These are phyloP conservation scores for Monodelphis domestica DNA, from an alignment of 2,797 vertebrate genomes.

Conservation along the genomic window DNA sequence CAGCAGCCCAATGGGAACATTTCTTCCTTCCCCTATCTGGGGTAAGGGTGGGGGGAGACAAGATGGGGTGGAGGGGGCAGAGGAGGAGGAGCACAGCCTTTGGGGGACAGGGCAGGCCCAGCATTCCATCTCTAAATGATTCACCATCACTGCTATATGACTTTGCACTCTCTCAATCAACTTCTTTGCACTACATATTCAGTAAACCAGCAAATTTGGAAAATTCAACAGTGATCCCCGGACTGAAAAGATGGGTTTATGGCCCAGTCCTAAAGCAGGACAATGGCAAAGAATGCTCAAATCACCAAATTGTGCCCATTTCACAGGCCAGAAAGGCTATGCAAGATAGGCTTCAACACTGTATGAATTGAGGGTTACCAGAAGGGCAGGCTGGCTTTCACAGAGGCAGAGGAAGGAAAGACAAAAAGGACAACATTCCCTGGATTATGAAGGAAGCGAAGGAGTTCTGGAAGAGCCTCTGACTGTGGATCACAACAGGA, in stretches of 20 bases:
- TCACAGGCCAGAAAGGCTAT: background rate
- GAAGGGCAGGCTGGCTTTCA: background rate
- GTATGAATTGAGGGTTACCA: background rate
- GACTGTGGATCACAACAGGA: background rate
- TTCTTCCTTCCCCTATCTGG: no score
- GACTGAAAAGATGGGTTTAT: background rate
- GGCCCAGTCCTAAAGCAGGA: background rate
- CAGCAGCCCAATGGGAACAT: no score
- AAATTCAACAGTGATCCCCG: background rate
- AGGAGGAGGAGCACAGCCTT: no score
- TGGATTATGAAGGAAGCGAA: background rate
- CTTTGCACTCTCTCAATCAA: no score
- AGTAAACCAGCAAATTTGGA: background rate
- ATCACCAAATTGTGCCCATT: background rate
- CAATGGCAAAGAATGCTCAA: background rate
- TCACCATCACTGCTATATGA: no score
- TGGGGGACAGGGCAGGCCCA: no score
- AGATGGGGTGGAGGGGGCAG: no score
- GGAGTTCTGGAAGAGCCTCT: background rate
- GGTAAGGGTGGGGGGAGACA: no score
- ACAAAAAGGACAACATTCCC: background rate
- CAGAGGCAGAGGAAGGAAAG: background rate
- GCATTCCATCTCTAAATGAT: no score
- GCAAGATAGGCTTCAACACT: background rate
- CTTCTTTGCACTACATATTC: no score